Evolutionary conservation across 2,797 vertebrate species (phyloP).

Genomic region (Neosilurus mollespiculum): DNA sequence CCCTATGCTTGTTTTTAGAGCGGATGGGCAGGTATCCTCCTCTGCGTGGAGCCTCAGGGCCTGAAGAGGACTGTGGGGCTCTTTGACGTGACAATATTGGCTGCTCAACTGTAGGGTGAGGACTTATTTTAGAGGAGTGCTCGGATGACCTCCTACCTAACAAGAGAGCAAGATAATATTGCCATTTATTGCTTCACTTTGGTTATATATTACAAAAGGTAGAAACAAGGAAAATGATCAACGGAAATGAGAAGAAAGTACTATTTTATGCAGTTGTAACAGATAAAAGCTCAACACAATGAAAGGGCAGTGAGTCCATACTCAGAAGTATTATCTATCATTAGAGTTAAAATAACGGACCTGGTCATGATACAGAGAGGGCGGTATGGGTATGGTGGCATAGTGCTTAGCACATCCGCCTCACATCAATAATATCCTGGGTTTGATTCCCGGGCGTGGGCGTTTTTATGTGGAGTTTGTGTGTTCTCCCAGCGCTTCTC

Average conservation of each 20-base stretch:
- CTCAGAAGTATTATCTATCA: neutral
- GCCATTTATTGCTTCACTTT: neutral
- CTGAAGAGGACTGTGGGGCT: conserved; percentile 80
- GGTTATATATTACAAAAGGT: neutral
- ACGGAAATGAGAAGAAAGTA: neutral
- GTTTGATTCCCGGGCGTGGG: too few species aligned
- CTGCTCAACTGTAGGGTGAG: conserved; percentile 65
- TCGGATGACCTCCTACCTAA: conserved; percentile 73
- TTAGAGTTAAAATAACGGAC: neutral
- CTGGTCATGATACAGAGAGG: neutral
- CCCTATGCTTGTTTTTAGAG: conserved; percentile 77
- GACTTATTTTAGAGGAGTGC: conserved; percentile 32
- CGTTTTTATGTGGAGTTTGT: too few species aligned
- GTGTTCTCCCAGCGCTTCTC: too few species aligned
- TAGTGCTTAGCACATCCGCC: too few species aligned
- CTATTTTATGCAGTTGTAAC: neutral
- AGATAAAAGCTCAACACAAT: neutral
- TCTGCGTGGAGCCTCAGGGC: conserved; percentile 77
- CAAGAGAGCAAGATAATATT: conserved; percentile 39
- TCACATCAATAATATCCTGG: too few species aligned
- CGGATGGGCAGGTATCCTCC: conserved; percentile 69
- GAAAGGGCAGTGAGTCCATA: neutral
- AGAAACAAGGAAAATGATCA: neutral
- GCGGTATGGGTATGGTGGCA: too few species aligned
- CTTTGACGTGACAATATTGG: conserved; percentile 71